These are phyloP conservation scores for Strigamia crassipes DNA, from an alignment of 2,888 invertebrate species.

Conservation along the genomic window DNA sequence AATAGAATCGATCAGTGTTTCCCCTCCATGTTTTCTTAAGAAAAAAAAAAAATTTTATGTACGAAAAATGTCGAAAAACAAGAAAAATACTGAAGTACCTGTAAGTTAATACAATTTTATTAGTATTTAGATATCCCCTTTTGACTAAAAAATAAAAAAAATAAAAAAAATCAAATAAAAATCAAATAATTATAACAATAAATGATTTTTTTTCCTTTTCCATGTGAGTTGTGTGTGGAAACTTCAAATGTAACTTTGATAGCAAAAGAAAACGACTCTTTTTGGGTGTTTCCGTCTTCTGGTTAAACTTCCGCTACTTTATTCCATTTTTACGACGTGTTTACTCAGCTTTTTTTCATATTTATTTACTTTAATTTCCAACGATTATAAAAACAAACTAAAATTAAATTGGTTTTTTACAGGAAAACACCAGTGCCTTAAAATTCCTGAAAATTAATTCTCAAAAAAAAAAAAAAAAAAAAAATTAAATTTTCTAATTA, in stretches of 20 bases:
- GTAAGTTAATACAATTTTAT: neutral
- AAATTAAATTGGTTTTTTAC: neutral
- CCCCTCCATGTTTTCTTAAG: neutral
- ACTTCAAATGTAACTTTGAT: neutral
- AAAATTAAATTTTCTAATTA: too few relatives aligned
- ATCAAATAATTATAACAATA: too few relatives aligned
- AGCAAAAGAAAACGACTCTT: neutral
- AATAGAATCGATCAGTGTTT: neutral
- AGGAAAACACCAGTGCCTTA: neutral
- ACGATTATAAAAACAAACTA: neutral
- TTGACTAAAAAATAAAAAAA: too few relatives aligned
- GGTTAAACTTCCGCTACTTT: slow-evolving; percentile 2
- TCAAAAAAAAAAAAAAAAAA: too few relatives aligned
- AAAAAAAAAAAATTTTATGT: neutral
- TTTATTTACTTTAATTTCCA: neutral
- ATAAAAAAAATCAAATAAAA: too few relatives aligned
- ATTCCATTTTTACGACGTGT: slow-evolving; percentile 10
- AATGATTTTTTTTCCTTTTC: neutral
- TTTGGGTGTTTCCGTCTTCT: neutral
- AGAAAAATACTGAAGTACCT: neutral
- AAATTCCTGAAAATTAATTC: too few relatives aligned
- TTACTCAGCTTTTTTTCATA: neutral
- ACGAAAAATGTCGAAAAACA: neutral
- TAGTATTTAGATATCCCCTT: neutral
- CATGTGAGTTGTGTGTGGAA: neutral